Evolutionary conservation across 2,797 vertebrate genomes (phyloP).

Genomic region (Octomys mimax): DNA sequence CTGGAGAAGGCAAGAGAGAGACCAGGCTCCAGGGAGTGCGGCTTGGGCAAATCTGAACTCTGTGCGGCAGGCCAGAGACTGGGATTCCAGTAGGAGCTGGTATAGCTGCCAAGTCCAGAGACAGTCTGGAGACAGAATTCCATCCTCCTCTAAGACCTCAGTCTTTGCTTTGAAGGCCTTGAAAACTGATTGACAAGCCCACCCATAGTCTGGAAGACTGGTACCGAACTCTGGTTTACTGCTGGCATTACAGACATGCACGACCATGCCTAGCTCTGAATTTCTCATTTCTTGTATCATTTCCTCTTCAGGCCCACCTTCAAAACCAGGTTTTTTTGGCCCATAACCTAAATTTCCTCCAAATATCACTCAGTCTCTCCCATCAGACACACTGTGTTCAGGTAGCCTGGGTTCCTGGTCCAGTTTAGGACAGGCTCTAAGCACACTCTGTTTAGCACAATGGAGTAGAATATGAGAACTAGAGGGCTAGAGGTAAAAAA

Average conservation of each 20-base stretch:
- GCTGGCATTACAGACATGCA: neutral
- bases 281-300: neutral
- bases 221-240: neutral
- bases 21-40: too few relatives aligned
- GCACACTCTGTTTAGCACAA: neutral
- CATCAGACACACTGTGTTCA: neutral
- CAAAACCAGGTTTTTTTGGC: neutral
- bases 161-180: neutral
- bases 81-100: neutral
- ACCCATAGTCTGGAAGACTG: too few relatives aligned
- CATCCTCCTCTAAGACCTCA: neutral
- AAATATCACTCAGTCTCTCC: neutral
- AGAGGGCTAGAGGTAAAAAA: neutral
- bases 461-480: neutral
- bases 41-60: neutral
- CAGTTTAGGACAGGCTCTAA: neutral
- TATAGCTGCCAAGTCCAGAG: neutral
- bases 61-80: neutral
- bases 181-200: neutral
- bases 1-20: neutral
- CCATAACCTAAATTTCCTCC: neutral
- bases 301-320: neutral
- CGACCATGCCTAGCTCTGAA: neutral
- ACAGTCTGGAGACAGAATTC: neutral
- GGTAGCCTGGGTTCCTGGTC: neutral